Evolutionary conservation across 2,888 invertebrate species (phyloP), one percentile per base, ranked within the genome.

Genomic region (Kuschelorhynchus macadamiae): DNA sequence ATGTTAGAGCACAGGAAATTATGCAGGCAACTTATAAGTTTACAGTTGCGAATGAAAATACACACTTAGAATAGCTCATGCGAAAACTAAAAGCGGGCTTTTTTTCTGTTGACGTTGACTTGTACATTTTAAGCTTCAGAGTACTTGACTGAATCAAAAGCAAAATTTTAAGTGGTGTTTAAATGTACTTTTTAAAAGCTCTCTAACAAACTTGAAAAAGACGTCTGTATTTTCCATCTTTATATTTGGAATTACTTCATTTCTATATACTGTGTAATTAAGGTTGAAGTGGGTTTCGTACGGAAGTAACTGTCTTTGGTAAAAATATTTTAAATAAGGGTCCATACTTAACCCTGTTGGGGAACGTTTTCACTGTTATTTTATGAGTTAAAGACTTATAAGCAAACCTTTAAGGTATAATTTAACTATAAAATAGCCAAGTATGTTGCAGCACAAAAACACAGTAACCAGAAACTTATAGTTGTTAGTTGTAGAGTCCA

Each of bases 281-380:
- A 59, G 33, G 20, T 33, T 59, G n/a, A 59, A 59, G 59, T n/a
- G 59, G 21, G 17, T 5, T 56, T 56, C 33, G 14, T 56, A 44
- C 44, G 32, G 32, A 56, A 56, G 21, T 56, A 44, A 9, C 44
- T n/a, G 25, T 44, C 32, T 56, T 41, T 8, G 53, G 39, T 55
- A 12, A 20, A 41, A 21, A 20, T 12, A 14, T n/a, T 55, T 36
- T 55, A 14, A 47, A 47, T 8, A n/a, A n/a, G n/a, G n/a, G n/a
- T n/a, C n/a, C n/a, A n/a, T n/a, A n/a, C n/a, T n/a, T n/a, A n/a
- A n/a, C n/a, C n/a, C n/a, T n/a, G n/a, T n/a, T n/a, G n/a, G n/a
- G n/a, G n/a, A n/a, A n/a, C n/a, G n/a, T n/a, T n/a, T n/a, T n/a
- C n/a, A n/a, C n/a, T n/a, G n/a, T n/a, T n/a, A n/a, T n/a, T n/a